Evolutionary conservation across 2,113 vertebrate species (phyloP), one percentile per base, ranked within the genome.

Genomic region (Oryzias javanicus): DNA sequence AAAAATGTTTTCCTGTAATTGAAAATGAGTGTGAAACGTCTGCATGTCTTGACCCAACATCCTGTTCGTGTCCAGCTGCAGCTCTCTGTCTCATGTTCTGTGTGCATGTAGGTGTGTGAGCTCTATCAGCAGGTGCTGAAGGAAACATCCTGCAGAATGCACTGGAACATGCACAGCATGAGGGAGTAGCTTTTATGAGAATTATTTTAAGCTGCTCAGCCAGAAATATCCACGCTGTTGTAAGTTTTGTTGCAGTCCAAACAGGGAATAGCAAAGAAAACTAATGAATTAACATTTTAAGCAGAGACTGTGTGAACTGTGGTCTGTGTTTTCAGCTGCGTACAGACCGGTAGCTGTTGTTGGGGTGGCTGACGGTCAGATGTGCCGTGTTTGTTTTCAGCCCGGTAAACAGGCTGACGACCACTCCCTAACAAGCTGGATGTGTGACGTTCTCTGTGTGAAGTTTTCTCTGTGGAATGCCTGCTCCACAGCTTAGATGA

Each of bases 221-320:
- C 61, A 72, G 42, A 81, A 74, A 81, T 50, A 56, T 42, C 27
- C 74, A 78, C 81, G 72, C 82, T 85, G 77, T 82, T 54, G 8
- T 71, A 60, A 53, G 40, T 55, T 62, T 61, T 25, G 45, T 70
- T 61, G 35, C 67, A 65, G 65, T 41, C 64, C 27, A 65, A 65
- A 62, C 41, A 60, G 60, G 71, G 49, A 61, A 49, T 61, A 67
- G 50, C 40, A 45, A 69, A 70, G 24, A 52, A 78, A 84, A 75
- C 67, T 5, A 78, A 79, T 60, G 42, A 72, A 66, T 64, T 49
- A 35, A 58, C 29, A 72, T 74, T 77, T 73, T 41, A 55, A 62
- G 51, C 2, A 6, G 27, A 71, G 20, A 55, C 64, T 78, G 55
- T 44, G 4, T 61, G 48, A 76, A 42, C 42, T 56, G 14, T 0